Conservation (phyloP, 2,888 invertebrate species). For the Chironomus tentans region DNA sequence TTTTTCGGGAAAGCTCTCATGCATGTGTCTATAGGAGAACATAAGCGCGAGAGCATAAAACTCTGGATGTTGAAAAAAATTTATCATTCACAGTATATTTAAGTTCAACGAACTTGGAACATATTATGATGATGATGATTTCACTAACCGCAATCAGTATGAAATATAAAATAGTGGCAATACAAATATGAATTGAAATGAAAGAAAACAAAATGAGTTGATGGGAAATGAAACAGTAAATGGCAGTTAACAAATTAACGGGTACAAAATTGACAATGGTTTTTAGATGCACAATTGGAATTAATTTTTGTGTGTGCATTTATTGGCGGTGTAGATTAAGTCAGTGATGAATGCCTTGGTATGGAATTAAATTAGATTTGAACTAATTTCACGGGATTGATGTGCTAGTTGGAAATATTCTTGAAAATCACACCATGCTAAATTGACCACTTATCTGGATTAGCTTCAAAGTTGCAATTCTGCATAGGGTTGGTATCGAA, state of each 20-base stretch:
- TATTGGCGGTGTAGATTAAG: no score
- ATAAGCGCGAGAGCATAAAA: neutral
- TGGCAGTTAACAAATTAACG: neutral
- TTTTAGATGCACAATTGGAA: no score
- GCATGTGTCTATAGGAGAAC: neutral
- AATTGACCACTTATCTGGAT: no score
- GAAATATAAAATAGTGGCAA: neutral
- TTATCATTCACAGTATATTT: neutral
- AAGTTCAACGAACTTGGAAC: conserved; percentile 10
- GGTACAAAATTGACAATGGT: neutral
- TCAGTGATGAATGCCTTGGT: no score
- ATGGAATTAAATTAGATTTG: no score
- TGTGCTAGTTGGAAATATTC: no score
- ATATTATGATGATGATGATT: neutral
- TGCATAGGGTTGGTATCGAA: no score
- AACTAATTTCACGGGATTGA: no score
- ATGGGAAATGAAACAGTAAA: neutral
- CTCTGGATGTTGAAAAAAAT: neutral
- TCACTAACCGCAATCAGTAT: conserved; percentile 3
- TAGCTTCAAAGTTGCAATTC: no score
- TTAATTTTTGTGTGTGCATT: no score
- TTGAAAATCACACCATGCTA: no score
- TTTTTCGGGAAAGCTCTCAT: conserved; percentile 9
- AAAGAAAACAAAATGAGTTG: neutral
- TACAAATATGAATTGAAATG: neutral